Evolutionary conservation across 2,113 vertebrate genomes (phyloP), one percentile per base, ranked within the genome.

Genomic region (Alosa alosa): DNA sequence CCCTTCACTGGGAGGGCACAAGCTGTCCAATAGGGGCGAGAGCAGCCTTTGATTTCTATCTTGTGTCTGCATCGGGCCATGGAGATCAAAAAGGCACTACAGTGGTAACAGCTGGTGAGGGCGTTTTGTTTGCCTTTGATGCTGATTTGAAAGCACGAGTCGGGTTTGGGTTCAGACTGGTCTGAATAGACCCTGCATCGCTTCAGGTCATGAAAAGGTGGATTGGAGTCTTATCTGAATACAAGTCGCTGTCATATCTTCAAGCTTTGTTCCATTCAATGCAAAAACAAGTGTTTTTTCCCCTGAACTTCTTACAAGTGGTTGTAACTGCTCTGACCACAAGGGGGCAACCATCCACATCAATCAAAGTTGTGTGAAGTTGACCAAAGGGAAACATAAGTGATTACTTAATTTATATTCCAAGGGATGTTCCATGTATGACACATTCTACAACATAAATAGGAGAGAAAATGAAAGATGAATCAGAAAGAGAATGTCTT

Each of bases 51-150:
- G 72, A 39, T 78, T 78, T 13, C 72, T 78, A 78, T 78, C 72
- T 60, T 60, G 72, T 41, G 72, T 78, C 72, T 78, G 72, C 72
- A 78, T 78, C 36, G 36, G 6, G 31, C 72, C 72, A 5, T 9
- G 2, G 31, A 78, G 31, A 78, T 78, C 72, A 78, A 78, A 78
- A 78, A 78, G 31, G 11, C 3, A 17, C 72, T 78, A 41, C 72
- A 78, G 72, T 78, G 72, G 72, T 78, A 78, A 78, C 72, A 78
- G 72, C 72, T 78, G 72, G 72, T 78, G 36, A 15, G 72, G 72
- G 72, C 15, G 72, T 13, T 78, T 15, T 78, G 25, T 78, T 31
- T 36, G 25, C 72, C 72, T 78, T 78, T 78, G 72, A 39, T 39
- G 72, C 72, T 15, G 72, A 78, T 78, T 25, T 60, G 49, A 39